Percentiles rank a stretch among this genome's conserved stretches.
These are phyloP conservation scores for Automeris io DNA, from an alignment of 2,888 invertebrate species.

Conservation along the genomic window DNA sequence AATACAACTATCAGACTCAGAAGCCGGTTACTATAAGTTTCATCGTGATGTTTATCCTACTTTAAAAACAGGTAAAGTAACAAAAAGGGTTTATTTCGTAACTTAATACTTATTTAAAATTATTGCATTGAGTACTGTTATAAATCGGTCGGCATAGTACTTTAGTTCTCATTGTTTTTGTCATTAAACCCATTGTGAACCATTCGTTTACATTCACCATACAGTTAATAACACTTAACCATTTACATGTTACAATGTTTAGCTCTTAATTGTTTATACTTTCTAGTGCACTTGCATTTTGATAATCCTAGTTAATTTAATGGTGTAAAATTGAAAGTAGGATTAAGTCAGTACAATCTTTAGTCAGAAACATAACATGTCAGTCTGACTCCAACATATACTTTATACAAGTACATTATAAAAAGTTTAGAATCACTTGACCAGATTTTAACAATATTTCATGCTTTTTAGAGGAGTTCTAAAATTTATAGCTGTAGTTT, in stretches of 20 bases:
- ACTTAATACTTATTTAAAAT: conserved; percentile 9
- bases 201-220: conserved; percentile 3
- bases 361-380: too few relatives aligned
- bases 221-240: too few relatives aligned
- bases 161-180: conserved; percentile 26
- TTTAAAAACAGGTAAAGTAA: conserved; percentile 49
- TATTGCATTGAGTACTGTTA: conserved; percentile 35
- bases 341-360: too few relatives aligned
- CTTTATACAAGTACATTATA: too few relatives aligned
- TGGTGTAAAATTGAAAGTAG: background rate
- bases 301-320: background rate
- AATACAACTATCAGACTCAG: conserved; percentile 26
- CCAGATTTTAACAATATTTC: too few relatives aligned
- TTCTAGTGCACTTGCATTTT: conserved; percentile 3
- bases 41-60: conserved; percentile 58
- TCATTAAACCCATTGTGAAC: conserved; percentile 16
- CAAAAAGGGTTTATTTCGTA: conserved; percentile 2
- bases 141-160: conserved; percentile 31
- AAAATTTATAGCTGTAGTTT: too few relatives aligned
- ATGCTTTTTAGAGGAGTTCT: too few relatives aligned
- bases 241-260: conserved; percentile 14
- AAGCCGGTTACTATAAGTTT: conserved; percentile 42
- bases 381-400: too few relatives aligned
- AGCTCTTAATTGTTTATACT: conserved; percentile 14
- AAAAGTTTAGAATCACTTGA: too few relatives aligned